Evolutionary conservation across 2,888 invertebrate species (phyloP).

Genomic region (Drosophila differens): DNA sequence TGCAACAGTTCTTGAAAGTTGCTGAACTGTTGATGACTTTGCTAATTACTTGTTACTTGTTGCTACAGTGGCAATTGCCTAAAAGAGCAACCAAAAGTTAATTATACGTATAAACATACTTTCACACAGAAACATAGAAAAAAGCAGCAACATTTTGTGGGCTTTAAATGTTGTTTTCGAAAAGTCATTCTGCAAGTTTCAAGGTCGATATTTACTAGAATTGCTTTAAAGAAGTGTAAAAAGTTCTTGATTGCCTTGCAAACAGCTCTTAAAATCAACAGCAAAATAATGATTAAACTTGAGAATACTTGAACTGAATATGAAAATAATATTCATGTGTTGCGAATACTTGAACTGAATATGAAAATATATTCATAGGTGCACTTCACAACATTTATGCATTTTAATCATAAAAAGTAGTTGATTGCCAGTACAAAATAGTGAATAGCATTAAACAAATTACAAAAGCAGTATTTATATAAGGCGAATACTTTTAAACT

Average conservation of each 20-base stretch:
- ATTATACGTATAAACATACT: background rate
- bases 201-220: background rate
- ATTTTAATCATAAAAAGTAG: background rate
- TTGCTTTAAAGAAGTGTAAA: background rate
- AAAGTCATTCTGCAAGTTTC: background rate
- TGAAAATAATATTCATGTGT: background rate
- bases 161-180: background rate
- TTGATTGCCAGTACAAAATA: background rate
- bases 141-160: background rate
- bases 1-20: constrained; percentile 64
- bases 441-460: background rate
- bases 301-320: background rate
- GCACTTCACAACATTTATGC: background rate
- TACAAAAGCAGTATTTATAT: background rate
- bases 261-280: background rate
- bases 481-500: background rate
- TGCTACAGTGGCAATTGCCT: constrained; percentile 31
- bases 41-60: constrained; percentile 65
- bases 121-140: background rate
- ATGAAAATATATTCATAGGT: background rate
- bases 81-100: background rate
- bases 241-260: background rate
- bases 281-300: background rate
- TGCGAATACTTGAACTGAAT: background rate
- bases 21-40: constrained; percentile 40